These are phyloP conservation scores for Delichon dasypus DNA, from an alignment of 2,797 vertebrate species.

Conservation along the genomic window DNA sequence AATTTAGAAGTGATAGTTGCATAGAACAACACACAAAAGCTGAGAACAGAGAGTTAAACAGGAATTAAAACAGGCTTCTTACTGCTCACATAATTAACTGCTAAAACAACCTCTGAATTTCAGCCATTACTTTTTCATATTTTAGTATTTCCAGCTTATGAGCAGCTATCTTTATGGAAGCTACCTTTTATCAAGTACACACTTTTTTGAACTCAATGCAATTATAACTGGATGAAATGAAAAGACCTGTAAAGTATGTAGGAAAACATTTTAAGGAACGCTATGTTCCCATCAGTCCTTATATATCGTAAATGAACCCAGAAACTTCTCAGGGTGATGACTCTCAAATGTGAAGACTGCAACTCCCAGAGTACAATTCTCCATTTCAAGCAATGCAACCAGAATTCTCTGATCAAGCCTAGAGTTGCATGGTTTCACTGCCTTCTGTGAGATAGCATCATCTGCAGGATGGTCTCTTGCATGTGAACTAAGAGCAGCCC, in stretches of 20 bases:
- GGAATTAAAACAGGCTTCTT: not conserved
- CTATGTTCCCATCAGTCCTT: not conserved
- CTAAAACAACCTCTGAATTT: not conserved
- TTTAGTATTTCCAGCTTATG: not conserved
- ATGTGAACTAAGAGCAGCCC: not conserved
- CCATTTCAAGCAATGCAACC: not conserved
- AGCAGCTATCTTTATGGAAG: not conserved
- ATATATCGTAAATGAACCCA: not conserved
- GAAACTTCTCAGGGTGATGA: constrained; percentile 12
- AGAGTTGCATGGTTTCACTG: not conserved
- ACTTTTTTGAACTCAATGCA: not conserved
- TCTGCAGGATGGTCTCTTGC: not conserved
- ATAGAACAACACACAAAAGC: not conserved
- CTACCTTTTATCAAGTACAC: not conserved
- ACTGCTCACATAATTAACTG: not conserved
- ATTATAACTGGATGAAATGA: not conserved
- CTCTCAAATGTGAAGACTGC: not conserved
- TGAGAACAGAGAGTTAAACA: not conserved
- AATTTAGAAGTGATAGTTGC: not conserved
- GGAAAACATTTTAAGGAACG: not conserved
- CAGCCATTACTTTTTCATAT: not conserved
- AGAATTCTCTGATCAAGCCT: not conserved
- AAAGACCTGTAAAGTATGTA: not conserved
- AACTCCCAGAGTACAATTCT: not conserved
- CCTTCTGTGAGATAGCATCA: not conserved